Evolutionary conservation across 2,113 vertebrate genomes (phyloP).

Genomic region (Gyps fulvus): DNA sequence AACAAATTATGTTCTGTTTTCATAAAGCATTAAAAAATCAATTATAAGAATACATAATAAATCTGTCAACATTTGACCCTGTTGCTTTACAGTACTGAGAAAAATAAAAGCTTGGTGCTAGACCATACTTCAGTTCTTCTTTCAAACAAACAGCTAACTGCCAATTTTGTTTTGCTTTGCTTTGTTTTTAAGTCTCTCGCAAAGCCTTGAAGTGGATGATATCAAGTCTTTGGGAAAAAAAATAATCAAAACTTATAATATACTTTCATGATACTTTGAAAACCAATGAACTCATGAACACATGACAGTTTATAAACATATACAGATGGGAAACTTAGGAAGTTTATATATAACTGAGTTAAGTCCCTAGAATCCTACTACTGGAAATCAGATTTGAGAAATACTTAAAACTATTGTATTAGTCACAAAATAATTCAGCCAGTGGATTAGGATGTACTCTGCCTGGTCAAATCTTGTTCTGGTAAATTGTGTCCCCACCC

Average conservation of each 20-base stretch:
- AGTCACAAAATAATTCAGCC: slow-evolving; percentile 30
- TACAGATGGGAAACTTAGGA: background rate
- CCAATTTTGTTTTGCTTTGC: background rate
- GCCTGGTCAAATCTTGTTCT: background rate
- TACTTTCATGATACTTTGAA: background rate
- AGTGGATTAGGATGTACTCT: slow-evolving; percentile 34
- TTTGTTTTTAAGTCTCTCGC: background rate
- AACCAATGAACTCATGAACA: background rate
- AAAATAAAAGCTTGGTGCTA: background rate
- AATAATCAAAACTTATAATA: background rate
- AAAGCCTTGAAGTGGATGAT: background rate
- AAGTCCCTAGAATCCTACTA: slow-evolving; percentile 25
- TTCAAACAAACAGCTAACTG: background rate
- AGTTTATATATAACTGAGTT: slow-evolving; percentile 31
- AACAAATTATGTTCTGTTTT: background rate
- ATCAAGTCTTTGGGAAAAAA: background rate
- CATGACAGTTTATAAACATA: background rate
- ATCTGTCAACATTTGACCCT: background rate
- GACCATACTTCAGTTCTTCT: background rate
- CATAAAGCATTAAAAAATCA: background rate
- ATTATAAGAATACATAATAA: background rate
- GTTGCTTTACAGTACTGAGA: background rate
- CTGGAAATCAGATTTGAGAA: slow-evolving; percentile 25
- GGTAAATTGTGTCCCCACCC: background rate
- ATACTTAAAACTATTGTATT: background rate